These are phyloP conservation scores for Leucoraja erinaceus DNA, from an alignment of 2,113 vertebrate species.

Conservation along the genomic window DNA sequence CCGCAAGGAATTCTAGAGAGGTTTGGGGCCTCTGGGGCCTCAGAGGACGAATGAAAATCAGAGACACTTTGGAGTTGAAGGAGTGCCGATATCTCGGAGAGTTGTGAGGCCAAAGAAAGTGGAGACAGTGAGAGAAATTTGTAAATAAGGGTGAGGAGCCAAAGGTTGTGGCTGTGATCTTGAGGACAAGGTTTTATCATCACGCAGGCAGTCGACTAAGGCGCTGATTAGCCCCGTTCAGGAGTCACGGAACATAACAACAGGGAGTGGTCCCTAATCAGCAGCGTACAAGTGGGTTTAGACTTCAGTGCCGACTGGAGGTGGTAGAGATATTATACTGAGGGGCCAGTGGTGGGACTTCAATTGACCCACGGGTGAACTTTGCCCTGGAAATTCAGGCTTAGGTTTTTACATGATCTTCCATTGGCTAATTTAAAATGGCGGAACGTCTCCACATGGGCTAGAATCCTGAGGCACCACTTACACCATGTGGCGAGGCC, in stretches of 20 bases:
- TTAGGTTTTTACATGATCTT: not conserved
- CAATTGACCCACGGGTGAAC: not conserved
- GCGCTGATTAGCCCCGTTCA: too few relatives aligned
- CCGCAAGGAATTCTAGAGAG: too few relatives aligned
- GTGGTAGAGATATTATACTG: not conserved
- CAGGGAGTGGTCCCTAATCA: not conserved
- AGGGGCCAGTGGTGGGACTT: not conserved
- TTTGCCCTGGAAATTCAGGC: not conserved
- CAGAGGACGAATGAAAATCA: too few relatives aligned
- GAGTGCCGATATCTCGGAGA: too few relatives aligned
- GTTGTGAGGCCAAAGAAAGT: too few relatives aligned
- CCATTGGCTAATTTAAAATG: not conserved
- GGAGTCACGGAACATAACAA: not conserved
- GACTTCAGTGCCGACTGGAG: not conserved
- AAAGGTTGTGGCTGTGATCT: too few relatives aligned
- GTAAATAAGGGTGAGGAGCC: too few relatives aligned
- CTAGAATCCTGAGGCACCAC: not conserved
- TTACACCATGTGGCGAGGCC: not conserved
- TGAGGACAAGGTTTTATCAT: too few relatives aligned
- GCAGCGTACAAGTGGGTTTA: not conserved
- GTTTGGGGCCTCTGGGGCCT: too few relatives aligned
- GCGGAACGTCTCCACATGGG: not conserved
- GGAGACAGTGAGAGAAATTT: too few relatives aligned
- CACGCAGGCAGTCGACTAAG: too few relatives aligned
- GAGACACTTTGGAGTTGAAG: too few relatives aligned